Percentiles rank a stretch among this genome's conserved stretches.
These are phyloP conservation scores for Abrostola tripartita DNA, from an alignment of 2,888 invertebrate species.

Conservation along the genomic window DNA sequence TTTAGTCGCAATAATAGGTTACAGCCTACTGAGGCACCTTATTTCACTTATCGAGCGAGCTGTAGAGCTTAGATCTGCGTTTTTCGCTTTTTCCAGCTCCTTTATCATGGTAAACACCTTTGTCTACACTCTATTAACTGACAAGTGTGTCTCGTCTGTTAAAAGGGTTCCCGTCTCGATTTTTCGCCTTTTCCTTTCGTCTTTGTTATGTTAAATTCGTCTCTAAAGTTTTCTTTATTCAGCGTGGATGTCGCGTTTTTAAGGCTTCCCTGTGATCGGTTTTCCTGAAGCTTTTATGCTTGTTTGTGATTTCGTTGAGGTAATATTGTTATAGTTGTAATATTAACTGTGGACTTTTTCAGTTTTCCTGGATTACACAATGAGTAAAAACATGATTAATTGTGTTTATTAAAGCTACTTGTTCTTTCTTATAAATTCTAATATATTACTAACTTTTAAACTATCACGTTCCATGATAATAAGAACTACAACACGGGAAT, in stretches of 20 bases:
- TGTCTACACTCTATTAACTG: slow-evolving; percentile 66
- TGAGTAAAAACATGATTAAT: too few relatives aligned
- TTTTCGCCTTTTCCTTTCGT: slow-evolving; percentile 37
- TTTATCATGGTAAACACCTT: slow-evolving; percentile 68
- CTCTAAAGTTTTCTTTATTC: slow-evolving; percentile 40
- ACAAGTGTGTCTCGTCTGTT: slow-evolving; percentile 58
- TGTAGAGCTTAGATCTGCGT: slow-evolving; percentile 26
- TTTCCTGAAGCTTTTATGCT: slow-evolving; percentile 13
- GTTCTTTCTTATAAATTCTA: too few relatives aligned
- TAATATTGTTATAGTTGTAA: not conserved
- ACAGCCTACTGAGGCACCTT: slow-evolving; percentile 52
- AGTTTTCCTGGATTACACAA: too few relatives aligned
- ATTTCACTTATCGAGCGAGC: slow-evolving; percentile 61
- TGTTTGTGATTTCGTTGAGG: slow-evolving; percentile 7
- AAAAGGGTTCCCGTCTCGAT: slow-evolving; percentile 57
- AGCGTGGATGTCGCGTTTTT: slow-evolving; percentile 23
- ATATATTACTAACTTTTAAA: too few relatives aligned
- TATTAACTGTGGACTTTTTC: too few relatives aligned
- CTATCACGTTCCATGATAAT: too few relatives aligned
- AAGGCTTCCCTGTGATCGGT: slow-evolving; percentile 29
- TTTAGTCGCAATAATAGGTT: slow-evolving; percentile 65
- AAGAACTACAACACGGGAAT: too few relatives aligned
- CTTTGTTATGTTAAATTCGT: slow-evolving; percentile 65
- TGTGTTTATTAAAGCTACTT: too few relatives aligned
- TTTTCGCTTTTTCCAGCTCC: slow-evolving; percentile 40